A percentile compares a stretch with the other conserved stretches of the same genome.
Conservation (phyloP, 1,140 invertebrate genomes). For the Glossosoma conforme region DNA sequence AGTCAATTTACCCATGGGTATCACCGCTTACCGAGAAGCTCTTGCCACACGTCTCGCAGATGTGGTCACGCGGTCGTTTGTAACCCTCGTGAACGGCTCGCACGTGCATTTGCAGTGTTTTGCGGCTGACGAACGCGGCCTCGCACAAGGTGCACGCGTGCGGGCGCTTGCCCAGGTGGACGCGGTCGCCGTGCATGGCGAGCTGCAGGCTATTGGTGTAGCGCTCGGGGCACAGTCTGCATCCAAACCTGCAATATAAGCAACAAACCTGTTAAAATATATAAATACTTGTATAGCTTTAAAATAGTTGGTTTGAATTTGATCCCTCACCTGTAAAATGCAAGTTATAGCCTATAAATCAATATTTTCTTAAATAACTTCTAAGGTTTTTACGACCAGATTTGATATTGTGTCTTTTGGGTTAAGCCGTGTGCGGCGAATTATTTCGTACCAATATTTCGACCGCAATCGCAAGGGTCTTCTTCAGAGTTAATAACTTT, state of each 20-base stretch:
- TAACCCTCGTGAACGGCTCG: conserved; percentile 22
- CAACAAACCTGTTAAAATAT: no score
- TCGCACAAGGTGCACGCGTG: conserved; percentile 19
- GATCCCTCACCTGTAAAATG: no score
- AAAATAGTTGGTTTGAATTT: no score
- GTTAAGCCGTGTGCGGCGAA: no score
- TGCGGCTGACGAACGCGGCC: conserved; percentile 24
- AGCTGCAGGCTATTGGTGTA: conserved; percentile 25
- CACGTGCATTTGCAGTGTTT: conserved; percentile 20
- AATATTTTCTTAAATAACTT: no score
- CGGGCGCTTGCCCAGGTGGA: conserved; percentile 23
- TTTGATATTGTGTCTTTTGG: no score
- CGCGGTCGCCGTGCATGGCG: conserved; percentile 20
- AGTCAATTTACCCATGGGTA: no score
- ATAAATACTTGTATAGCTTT: background rate
- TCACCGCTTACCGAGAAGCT: conserved; percentile 25
- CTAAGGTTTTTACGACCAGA: no score
- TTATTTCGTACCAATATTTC: no score
- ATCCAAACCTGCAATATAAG: conserved; percentile 18
- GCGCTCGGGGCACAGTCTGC: conserved; percentile 19
- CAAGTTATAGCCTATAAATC: no score
- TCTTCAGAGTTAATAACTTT: no score
- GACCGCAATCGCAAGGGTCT: no score
- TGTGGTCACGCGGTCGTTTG: conserved; percentile 21
- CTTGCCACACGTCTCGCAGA: conserved; percentile 28